A percentile compares a stretch with the other conserved stretches of the same genome.
phyloP scores from a whole-genome alignment of 1,140 invertebrate genomes.

The Triops longicaudatus region DNA sequence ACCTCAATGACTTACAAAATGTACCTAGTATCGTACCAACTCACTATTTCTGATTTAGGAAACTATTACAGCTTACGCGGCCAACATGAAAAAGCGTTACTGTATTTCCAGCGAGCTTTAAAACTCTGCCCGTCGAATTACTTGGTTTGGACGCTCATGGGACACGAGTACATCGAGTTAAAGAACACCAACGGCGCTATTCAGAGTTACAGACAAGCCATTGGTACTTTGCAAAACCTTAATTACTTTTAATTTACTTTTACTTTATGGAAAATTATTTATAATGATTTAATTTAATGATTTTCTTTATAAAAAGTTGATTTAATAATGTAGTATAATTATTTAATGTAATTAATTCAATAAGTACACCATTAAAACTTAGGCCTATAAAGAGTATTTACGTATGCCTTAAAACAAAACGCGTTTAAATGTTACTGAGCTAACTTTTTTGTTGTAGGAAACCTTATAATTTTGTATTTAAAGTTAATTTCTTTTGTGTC shows the following conservation, averaged over 20 bases:
- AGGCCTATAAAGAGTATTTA: too few species aligned
- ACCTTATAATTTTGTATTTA: too few species aligned
- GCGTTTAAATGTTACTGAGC: too few species aligned
- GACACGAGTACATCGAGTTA: conserved; percentile 98
- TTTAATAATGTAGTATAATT: too few species aligned
- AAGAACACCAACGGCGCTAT: conserved; percentile 97
- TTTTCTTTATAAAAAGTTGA: too few species aligned
- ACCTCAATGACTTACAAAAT: conserved; percentile 29
- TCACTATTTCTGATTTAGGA: conserved; percentile 49
- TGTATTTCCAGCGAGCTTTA: conserved; percentile 92
- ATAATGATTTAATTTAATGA: conserved; percentile 6
- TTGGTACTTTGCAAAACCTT: conserved; percentile 61
- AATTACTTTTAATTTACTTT: too few species aligned
- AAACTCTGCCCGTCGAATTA: conserved; percentile 86
- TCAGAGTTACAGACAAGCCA: conserved; percentile 91
- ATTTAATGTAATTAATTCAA: too few species aligned
- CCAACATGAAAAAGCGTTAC: conserved; percentile 92
- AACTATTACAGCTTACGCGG: conserved; percentile 96
- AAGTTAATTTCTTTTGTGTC: too few species aligned
- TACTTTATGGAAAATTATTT: neutral
- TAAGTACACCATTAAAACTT: too few species aligned
- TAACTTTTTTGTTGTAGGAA: too few species aligned
- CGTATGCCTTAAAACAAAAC: too few species aligned
- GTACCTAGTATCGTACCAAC: conserved; percentile 3
- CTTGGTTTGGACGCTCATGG: conserved; percentile 93